Percentiles rank a stretch among this genome's conserved stretches.
These are phyloP conservation scores for Crocallis elinguaria DNA, from an alignment of 2,888 invertebrate species.

Conservation along the genomic window DNA sequence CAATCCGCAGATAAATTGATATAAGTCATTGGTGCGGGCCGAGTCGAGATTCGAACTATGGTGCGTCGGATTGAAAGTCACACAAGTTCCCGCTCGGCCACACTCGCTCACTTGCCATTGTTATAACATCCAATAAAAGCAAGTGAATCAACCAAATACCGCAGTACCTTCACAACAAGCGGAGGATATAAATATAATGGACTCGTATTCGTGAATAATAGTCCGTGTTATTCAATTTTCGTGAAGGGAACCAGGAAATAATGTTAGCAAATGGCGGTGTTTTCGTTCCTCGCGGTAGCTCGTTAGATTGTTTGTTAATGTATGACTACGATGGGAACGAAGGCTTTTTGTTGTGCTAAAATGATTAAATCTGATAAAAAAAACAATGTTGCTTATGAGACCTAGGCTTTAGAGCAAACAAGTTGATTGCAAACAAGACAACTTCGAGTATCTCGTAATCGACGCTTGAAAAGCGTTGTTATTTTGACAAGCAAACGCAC, in stretches of 20 bases:
- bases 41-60: too few relatives aligned
- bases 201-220: conserved; percentile 27
- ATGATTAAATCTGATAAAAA: too few relatives aligned
- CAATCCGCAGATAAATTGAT: too few relatives aligned
- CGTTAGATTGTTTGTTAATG: conserved; percentile 1
- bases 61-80: too few relatives aligned
- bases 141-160: neutral
- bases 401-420: too few relatives aligned
- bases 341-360: neutral
- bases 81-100: too few relatives aligned
- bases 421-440: too few relatives aligned
- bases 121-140: conserved; percentile 7
- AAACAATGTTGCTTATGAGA: too few relatives aligned
- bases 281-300: conserved; percentile 9
- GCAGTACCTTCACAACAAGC: neutral
- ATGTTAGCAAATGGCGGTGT: conserved; percentile 23
- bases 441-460: too few relatives aligned
- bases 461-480: too few relatives aligned
- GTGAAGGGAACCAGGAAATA: conserved; percentile 15
- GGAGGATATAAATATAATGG: conserved; percentile 17
- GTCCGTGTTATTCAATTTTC: conserved; percentile 30
- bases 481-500: too few relatives aligned
- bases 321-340: neutral
- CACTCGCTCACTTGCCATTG: neutral
- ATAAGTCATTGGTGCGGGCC: too few relatives aligned